These are phyloP conservation scores for Syngnathus rostellatus DNA, from an alignment of 2,797 vertebrate species.

Conservation along the genomic window DNA sequence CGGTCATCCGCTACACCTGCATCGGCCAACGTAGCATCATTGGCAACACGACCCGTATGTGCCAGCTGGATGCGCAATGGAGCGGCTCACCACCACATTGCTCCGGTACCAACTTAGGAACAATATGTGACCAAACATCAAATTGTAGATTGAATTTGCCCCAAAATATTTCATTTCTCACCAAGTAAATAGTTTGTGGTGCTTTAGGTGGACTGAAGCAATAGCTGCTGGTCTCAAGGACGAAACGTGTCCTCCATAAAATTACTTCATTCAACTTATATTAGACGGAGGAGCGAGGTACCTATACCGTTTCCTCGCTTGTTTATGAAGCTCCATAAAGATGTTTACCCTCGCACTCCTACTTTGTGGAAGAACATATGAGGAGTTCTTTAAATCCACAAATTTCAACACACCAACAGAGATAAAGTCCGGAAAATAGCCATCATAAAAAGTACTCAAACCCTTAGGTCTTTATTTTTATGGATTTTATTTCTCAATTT, in stretches of 20 bases:
- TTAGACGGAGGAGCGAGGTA: conserved; percentile 44
- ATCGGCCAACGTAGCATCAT: conserved; percentile 75
- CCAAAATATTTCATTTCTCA: conserved; percentile 4
- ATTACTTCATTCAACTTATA: conserved; percentile 61
- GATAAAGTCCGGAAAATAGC: conserved; percentile 7
- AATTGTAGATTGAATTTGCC: not conserved
- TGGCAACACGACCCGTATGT: conserved; percentile 90
- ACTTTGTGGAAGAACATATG: not conserved
- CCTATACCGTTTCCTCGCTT: conserved; percentile 30
- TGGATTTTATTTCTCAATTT: not conserved
- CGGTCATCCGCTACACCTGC: conserved; percentile 89
- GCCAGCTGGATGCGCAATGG: conserved; percentile 92
- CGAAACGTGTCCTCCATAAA: conserved; percentile 57
- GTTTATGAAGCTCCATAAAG: conserved; percentile 56
- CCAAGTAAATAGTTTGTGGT: conserved; percentile 35
- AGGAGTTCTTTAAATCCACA: conserved; percentile 8
- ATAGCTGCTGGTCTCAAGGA: conserved; percentile 47
- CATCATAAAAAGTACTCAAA: not conserved
- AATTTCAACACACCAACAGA: conserved; percentile 8
- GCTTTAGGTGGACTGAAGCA: conserved; percentile 36
- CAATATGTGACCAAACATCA: not conserved
- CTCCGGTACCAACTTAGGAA: conserved; percentile 73
- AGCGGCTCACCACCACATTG: conserved; percentile 92
- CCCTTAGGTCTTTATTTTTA: not conserved
- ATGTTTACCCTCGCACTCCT: conserved; percentile 20